Conservation (phyloP, 1,140 invertebrate genomes). For the Hetaerina americana region DNA sequence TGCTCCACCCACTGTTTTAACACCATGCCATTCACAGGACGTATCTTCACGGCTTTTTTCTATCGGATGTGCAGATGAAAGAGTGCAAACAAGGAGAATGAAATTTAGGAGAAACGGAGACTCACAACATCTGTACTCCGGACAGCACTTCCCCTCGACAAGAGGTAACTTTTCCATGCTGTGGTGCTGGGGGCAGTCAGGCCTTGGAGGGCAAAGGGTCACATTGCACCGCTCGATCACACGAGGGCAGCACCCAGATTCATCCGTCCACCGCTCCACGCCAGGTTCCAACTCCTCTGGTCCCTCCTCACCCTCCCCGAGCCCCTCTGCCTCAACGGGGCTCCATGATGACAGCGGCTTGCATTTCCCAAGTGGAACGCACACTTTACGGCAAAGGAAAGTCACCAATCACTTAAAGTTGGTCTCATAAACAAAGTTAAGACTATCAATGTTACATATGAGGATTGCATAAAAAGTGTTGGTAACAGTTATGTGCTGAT, state of each 20-base stretch:
- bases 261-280: slow-evolving; percentile 38
- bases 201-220: slow-evolving; percentile 41
- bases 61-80: too few relatives aligned
- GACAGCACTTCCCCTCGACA: slow-evolving; percentile 43
- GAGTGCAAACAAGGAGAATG: too few relatives aligned
- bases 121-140: slow-evolving; percentile 47
- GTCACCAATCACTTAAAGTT: slow-evolving; percentile 1
- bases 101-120: too few relatives aligned
- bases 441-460: too few relatives aligned
- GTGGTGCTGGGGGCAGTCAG: slow-evolving; percentile 43
- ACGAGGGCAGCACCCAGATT: slow-evolving; percentile 53
- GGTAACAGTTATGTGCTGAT: too few relatives aligned
- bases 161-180: slow-evolving; percentile 29
- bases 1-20: too few relatives aligned
- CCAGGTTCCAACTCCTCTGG: slow-evolving; percentile 49
- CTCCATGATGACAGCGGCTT: slow-evolving; percentile 18
- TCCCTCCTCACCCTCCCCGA: slow-evolving; percentile 27
- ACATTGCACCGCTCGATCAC: slow-evolving; percentile 41
- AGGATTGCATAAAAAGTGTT: too few relatives aligned
- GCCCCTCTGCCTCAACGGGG: slow-evolving; percentile 26
- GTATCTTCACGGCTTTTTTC: too few relatives aligned
- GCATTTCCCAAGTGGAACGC: slow-evolving; percentile 53
- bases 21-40: too few relatives aligned
- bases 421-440: too few relatives aligned
- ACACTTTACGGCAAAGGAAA: slow-evolving; percentile 39